These are phyloP conservation scores for Xenopus petersii DNA, from an alignment of 2,797 vertebrate species.

Conservation along the genomic window DNA sequence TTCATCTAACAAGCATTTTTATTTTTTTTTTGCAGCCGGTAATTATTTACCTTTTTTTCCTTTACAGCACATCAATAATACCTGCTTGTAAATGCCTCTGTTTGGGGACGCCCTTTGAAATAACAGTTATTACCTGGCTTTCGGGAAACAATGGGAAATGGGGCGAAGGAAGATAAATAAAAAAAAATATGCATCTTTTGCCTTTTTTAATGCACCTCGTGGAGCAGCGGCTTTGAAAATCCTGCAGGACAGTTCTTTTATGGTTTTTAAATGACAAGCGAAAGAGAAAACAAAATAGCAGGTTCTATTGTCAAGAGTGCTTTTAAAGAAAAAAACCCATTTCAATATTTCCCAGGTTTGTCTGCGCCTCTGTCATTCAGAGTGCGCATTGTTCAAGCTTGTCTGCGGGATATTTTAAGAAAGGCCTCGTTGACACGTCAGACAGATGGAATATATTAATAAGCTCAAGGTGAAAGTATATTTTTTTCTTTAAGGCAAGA, in stretches of 20 bases:
- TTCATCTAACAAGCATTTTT: background rate
- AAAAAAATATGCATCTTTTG: conserved; percentile 7
- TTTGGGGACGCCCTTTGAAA: conserved; percentile 3
- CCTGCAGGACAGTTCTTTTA: conserved; percentile 4
- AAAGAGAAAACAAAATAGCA: conserved; percentile 19
- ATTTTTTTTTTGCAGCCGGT: background rate
- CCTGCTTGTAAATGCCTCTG: conserved; percentile 4
- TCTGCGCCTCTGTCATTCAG: conserved; percentile 17
- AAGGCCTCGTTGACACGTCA: background rate
- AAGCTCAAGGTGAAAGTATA: conserved; percentile 11
- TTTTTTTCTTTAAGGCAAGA: background rate
- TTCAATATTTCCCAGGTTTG: conserved; percentile 17
- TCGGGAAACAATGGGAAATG: background rate
- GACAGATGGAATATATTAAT: background rate
- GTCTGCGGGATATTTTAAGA: conserved; percentile 2
- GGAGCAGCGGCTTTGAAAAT: background rate
- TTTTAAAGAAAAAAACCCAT: conserved; percentile 17
- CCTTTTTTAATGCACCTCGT: background rate
- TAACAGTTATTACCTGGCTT: conserved; percentile 3
- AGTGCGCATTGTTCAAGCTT: background rate
- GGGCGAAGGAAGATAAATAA: background rate
- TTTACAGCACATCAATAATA: background rate
- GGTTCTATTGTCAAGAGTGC: background rate
- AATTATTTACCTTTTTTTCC: conserved; percentile 9
- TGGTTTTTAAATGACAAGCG: conserved; percentile 12